phyloP scores from a whole-genome alignment of 2,113 vertebrate genomes.

The Protobothrops flavoviridis region DNA sequence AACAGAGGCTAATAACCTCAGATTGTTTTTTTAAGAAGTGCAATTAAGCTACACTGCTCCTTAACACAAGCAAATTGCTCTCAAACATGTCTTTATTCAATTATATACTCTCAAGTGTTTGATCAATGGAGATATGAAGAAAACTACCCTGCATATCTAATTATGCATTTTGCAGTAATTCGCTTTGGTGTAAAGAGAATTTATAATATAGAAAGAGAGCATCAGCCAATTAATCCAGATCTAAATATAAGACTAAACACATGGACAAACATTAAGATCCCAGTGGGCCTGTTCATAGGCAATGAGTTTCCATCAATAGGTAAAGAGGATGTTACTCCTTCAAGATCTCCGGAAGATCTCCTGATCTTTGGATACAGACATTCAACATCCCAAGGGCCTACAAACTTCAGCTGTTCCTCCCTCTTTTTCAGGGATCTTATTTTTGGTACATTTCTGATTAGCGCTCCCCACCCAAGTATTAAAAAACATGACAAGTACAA shows the following conservation, averaged over 20 bases:
- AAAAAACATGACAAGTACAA: neutral
- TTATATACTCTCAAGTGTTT: neutral
- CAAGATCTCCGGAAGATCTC: neutral
- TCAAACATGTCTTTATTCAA: neutral
- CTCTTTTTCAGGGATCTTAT: neutral
- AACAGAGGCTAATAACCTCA: neutral
- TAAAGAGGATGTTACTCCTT: neutral
- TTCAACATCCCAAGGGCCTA: neutral
- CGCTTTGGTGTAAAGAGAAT: neutral
- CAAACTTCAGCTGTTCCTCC: neutral
- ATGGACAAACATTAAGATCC: neutral
- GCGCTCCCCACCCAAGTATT: neutral
- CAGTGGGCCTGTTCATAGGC: neutral
- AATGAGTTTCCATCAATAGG: neutral
- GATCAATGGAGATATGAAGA: neutral
- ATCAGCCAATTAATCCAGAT: neutral
- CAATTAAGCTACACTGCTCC: neutral
- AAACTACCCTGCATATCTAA: neutral
- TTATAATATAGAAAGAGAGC: neutral
- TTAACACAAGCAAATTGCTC: neutral
- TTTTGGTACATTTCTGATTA: neutral
- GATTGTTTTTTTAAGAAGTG: slow-evolving; percentile 1
- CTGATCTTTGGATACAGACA: neutral
- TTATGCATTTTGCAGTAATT: neutral
- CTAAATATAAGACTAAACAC: neutral